phyloP scores from a whole-genome alignment of 2,797 vertebrate species.

The Typhlichthys eigenmanni region DNA sequence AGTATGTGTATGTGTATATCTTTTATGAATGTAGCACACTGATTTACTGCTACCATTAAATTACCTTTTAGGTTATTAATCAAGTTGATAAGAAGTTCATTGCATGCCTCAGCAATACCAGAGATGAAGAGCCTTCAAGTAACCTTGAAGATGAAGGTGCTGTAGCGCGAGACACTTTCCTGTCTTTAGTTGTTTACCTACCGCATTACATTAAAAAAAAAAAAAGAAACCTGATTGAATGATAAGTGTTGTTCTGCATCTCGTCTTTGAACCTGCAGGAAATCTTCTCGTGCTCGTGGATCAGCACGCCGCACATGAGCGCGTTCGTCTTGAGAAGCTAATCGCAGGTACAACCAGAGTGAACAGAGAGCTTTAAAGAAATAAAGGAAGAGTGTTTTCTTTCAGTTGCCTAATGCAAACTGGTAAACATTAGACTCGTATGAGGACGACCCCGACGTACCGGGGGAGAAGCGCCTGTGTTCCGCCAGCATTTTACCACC shows the following conservation, averaged over 20 bases:
- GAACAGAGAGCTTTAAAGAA: background rate
- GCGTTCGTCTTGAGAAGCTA: conserved; percentile 91
- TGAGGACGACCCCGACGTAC: conserved; percentile 78
- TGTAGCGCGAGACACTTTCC: conserved; percentile 20
- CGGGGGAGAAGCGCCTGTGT: conserved; percentile 82
- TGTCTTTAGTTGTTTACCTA: background rate
- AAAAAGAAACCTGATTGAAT: background rate
- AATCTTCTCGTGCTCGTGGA: conserved; percentile 96
- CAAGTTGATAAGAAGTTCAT: conserved; percentile 99
- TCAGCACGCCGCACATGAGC: conserved; percentile 96
- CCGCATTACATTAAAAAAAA: background rate
- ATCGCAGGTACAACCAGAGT: conserved; percentile 78
- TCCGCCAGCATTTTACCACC: conserved; percentile 88
- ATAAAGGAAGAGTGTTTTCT: background rate
- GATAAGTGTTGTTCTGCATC: background rate
- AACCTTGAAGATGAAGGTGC: conserved; percentile 48
- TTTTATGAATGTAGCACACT: background rate
- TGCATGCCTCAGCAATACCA: conserved; percentile 89
- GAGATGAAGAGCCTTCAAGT: conserved; percentile 52
- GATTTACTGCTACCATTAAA: background rate
- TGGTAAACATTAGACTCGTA: conserved; percentile 84
- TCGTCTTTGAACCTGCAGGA: conserved; percentile 56
- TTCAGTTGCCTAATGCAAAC: background rate
- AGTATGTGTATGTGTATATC: no score
- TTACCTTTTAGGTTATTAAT: conserved; percentile 85